A percentile compares a stretch with the other conserved stretches of the same genome.
Evolutionary conservation across 2,888 invertebrate species (phyloP).

Genomic region (Parnassius apollo): DNA sequence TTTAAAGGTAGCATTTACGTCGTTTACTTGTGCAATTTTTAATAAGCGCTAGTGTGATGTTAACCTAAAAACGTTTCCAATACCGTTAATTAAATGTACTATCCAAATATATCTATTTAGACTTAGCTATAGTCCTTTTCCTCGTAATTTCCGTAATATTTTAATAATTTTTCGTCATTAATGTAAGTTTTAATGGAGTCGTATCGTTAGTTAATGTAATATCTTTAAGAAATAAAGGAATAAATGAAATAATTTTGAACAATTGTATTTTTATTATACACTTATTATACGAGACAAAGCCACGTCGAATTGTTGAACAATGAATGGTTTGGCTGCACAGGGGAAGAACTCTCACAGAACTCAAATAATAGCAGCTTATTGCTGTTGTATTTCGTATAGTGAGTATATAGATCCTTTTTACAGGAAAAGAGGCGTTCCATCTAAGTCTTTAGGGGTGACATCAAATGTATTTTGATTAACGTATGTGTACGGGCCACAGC

Average conservation of each 20-base stretch:
- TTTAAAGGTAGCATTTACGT: conserved; percentile 1
- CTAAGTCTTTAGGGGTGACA: too few relatives aligned
- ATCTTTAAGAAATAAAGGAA: conserved; percentile 37
- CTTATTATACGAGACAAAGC: not conserved
- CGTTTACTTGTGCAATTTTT: not conserved
- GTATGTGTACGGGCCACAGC: too few relatives aligned
- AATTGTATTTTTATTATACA: not conserved
- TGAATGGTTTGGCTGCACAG: too few relatives aligned
- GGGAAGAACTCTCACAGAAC: too few relatives aligned
- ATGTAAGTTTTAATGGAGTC: conserved; percentile 50
- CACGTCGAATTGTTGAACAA: not conserved
- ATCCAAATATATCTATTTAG: conserved; percentile 53
- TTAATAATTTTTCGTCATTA: conserved; percentile 54
- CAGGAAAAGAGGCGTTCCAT: too few relatives aligned
- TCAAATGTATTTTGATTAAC: too few relatives aligned
- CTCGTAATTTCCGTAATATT: conserved; percentile 48
- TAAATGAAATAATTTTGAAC: conserved; percentile 30
- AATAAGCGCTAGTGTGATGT: not conserved
- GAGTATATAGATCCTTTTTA: too few relatives aligned
- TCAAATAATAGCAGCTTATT: too few relatives aligned
- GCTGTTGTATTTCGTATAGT: too few relatives aligned
- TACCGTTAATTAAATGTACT: conserved; percentile 36
- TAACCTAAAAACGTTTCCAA: conserved; percentile 1
- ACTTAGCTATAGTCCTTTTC: conserved; percentile 51
- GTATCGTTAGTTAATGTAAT: conserved; percentile 39